Percentiles rank a stretch among this genome's conserved stretches.
These are phyloP conservation scores for Clarias macrocephalus DNA, from an alignment of 2,113 vertebrate species.

Conservation along the genomic window DNA sequence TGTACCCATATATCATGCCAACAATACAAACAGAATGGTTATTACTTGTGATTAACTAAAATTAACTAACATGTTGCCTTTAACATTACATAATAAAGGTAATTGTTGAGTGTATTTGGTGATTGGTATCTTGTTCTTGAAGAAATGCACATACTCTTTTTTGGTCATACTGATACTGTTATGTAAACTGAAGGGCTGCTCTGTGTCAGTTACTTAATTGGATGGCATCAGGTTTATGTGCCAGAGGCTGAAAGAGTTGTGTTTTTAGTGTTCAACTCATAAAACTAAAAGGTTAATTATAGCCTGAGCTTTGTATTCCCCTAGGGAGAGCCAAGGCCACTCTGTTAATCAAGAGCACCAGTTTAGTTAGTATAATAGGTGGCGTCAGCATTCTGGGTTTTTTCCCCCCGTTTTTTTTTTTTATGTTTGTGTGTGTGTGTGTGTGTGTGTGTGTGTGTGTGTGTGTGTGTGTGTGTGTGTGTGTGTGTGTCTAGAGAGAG, in stretches of 20 bases:
- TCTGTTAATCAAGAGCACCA: slow-evolving; percentile 63
- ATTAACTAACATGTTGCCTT: too few species aligned
- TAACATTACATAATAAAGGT: not conserved
- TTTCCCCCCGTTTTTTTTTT: not conserved
- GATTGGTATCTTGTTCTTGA: too few species aligned
- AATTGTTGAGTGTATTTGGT: not conserved
- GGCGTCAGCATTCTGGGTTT: slow-evolving; percentile 53
- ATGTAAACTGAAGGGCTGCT: not conserved
- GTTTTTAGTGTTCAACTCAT: not conserved
- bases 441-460: slow-evolving; percentile 28
- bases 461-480: slow-evolving; percentile 27
- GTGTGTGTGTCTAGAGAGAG: not conserved
- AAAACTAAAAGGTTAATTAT: slow-evolving; percentile 8
- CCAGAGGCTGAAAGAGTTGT: not conserved
- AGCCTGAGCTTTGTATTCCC: not conserved
- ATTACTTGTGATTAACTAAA: too few species aligned
- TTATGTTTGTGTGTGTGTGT: too few species aligned
- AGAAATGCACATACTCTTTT: not conserved
- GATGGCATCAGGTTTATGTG: not conserved
- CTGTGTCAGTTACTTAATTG: not conserved
- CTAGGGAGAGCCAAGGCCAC: not conserved
- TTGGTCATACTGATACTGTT: not conserved
- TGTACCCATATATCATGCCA: too few species aligned
- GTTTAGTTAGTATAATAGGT: slow-evolving; percentile 61
- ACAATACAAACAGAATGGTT: too few species aligned